phyloP scores from a whole-genome alignment of 1,140 invertebrate species.

The Trachymyrmex septentrionalis region DNA sequence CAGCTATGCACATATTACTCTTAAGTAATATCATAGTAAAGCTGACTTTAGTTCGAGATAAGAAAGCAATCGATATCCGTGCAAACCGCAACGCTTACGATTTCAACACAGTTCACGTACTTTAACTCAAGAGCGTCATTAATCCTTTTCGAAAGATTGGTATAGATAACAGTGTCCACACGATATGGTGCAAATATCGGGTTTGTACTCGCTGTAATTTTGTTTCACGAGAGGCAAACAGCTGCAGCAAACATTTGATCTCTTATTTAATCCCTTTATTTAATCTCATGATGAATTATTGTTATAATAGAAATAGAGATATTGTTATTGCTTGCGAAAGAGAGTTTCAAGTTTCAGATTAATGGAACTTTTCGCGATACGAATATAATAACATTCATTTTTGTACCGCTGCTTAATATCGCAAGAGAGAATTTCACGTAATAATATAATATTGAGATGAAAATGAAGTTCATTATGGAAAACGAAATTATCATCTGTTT shows the following conservation, averaged over 20 bases:
- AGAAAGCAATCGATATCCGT: slow-evolving; percentile 30
- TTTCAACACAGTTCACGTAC: not conserved
- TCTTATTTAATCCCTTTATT: not conserved
- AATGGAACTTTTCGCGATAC: not conserved
- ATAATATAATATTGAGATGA: not conserved
- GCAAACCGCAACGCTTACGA: slow-evolving; percentile 6
- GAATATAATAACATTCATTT: not conserved
- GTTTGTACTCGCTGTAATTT: not conserved
- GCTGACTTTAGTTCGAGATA: not conserved
- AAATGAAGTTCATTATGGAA: not conserved
- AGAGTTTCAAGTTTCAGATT: slow-evolving; percentile 24
- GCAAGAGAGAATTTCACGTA: not conserved
- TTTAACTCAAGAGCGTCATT: slow-evolving; percentile 18
- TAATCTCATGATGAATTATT: slow-evolving; percentile 21
- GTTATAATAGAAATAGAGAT: slow-evolving; percentile 1
- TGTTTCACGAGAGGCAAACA: not conserved
- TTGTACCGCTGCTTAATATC: not conserved
- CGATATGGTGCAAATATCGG: not conserved
- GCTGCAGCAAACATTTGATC: slow-evolving; percentile 12
- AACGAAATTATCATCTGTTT: not conserved
- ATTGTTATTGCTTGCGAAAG: not conserved
- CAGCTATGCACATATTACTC: not conserved
- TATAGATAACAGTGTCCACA: not conserved
- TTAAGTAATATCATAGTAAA: not conserved
- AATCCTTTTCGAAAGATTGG: slow-evolving; percentile 36